Evolutionary conservation across 1,140 invertebrate species (phyloP), one percentile per base, ranked within the genome.

Genomic region (Pseudomyrmex flavicornis): DNA sequence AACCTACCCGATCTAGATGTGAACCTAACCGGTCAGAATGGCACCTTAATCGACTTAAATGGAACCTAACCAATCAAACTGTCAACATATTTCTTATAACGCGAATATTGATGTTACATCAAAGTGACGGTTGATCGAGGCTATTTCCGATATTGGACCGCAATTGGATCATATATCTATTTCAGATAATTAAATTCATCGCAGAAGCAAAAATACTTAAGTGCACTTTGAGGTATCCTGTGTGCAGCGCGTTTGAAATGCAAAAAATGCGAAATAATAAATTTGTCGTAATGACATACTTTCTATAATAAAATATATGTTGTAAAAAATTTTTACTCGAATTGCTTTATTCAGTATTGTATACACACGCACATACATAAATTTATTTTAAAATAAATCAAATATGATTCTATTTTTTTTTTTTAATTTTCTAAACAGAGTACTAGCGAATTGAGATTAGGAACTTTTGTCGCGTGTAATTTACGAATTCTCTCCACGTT

Each of bases 161-260:
- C n/a, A 66, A 54, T 76, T 76, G 15, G 15, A 50, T 74, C 20
- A 17, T 22, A 12, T 5, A 13, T 50, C 1, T 76, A 52, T 20
- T n/a, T 35, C 22, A 75, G 15, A 2, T 63, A 63, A 75, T 52
- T 75, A 20, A 75, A 75, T 75, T 75, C 10, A 2, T 17, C 20
- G 52, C 9, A 17, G 3, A 62, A 10, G 50, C 15, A 22, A 26
- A 63, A 52, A 50, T 35, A 75, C 48, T 75, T 15, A 62, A 50
- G 9, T 75, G 65, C 12, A 52, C 17, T 3, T 26, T 65, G 13
- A 63, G 5, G 15, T 75, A 35, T 35, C 48, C 20, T 7, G 35
- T 35, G 35, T 62, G 58, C 44, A 15, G 56, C 15, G 54, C n/a
- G 10, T 76, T 72, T 52, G 12, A 76, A 76, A 76, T 65, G 61